phyloP scores from a whole-genome alignment of 2,113 vertebrate genomes.

The Tiliqua scincoides region DNA sequence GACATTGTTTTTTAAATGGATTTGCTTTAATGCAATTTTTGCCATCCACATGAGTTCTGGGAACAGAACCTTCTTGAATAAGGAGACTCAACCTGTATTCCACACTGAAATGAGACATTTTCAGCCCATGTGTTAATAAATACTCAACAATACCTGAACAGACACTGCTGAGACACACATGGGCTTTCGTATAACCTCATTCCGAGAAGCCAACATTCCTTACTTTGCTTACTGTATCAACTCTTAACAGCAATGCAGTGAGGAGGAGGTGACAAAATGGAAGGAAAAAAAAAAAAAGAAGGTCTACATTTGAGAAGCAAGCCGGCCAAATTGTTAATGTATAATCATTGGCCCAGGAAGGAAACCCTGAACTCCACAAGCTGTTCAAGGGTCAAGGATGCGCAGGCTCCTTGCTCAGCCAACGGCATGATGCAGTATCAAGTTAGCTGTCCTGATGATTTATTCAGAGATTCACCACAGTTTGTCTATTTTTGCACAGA shows the following conservation, averaged over 20 bases:
- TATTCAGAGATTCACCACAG: conserved; percentile 71
- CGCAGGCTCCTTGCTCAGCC: conserved; percentile 59
- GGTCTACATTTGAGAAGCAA: conserved; percentile 3
- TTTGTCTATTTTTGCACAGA: conserved; percentile 72
- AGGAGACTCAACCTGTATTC: too few relatives aligned
- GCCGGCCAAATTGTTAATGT: conserved; percentile 22
- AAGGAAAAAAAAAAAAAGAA: not conserved
- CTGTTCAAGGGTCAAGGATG: conserved; percentile 48
- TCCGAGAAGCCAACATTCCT: not conserved
- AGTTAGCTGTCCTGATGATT: conserved; percentile 68
- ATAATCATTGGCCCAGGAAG: conserved; percentile 38
- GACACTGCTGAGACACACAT: not conserved
- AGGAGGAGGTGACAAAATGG: not conserved
- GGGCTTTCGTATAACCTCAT: not conserved
- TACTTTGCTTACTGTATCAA: not conserved
- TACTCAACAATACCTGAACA: not conserved
- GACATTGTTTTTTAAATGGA: too few relatives aligned
- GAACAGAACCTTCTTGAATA: too few relatives aligned
- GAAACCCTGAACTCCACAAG: conserved; percentile 33
- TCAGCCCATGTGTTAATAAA: not conserved
- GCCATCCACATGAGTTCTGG: too few relatives aligned
- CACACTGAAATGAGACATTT: not conserved
- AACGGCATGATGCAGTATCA: conserved; percentile 59
- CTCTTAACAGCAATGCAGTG: not conserved
- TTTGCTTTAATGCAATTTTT: too few relatives aligned